Conservation (phyloP, 2,113 vertebrate genomes). For the Apodemus sylvaticus region DNA sequence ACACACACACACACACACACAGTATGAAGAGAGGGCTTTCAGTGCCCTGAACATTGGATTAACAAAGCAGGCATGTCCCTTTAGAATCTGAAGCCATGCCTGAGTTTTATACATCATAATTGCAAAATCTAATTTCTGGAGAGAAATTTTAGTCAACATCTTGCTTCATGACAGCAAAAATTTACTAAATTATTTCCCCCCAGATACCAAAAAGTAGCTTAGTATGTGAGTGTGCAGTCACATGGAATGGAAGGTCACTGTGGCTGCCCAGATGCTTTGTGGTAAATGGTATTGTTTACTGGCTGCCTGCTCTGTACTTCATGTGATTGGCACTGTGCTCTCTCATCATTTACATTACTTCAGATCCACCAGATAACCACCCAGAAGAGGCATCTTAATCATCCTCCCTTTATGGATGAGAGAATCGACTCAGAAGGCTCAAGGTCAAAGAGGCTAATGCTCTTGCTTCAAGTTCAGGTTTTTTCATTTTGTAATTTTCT, state of each 20-base stretch:
- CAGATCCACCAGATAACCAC: not conserved
- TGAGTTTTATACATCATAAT: accelerated
- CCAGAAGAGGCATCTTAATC: not conserved
- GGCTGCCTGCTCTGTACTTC: accelerated
- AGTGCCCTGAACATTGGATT: not conserved
- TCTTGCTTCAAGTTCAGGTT: not conserved
- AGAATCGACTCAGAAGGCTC: not conserved
- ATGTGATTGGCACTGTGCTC: accelerated
- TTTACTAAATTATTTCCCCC: not conserved
- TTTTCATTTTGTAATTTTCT: conserved; percentile 34
- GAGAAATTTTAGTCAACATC: not conserved
- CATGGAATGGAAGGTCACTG: accelerated
- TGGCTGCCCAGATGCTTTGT: accelerated
- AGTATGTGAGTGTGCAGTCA: accelerated
- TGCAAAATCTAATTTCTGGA: not conserved
- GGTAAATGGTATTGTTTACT: accelerated
- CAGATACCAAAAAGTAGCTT: not conserved
- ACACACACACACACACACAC: not conserved
- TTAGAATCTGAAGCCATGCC: not conserved
- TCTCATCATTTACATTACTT: too few relatives aligned
- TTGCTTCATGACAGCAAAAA: not conserved
- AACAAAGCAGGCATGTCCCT: not conserved
- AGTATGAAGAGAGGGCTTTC: not conserved
- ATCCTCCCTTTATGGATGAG: not conserved
- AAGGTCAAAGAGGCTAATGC: conserved; percentile 9